Percentiles rank a stretch among this genome's conserved stretches.
phyloP scores from a whole-genome alignment of 2,888 invertebrate species.

The Acleris cristana region DNA sequence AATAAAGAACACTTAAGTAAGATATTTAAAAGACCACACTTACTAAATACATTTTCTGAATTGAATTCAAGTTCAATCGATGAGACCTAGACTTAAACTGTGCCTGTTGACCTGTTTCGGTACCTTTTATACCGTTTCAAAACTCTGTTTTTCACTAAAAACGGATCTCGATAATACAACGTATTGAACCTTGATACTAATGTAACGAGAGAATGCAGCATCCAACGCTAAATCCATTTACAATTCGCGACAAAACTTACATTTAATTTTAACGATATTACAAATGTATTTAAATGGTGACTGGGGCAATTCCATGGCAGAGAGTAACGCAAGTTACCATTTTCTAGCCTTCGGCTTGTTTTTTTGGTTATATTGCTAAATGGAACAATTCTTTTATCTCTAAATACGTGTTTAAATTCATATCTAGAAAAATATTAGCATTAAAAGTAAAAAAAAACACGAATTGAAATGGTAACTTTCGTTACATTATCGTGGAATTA shows the following conservation, averaged over 20 bases:
- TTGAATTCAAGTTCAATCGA: constrained; percentile 39
- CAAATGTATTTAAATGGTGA: too few species aligned
- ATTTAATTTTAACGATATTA: background rate
- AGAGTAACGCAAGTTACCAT: too few species aligned
- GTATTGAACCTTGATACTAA: constrained; percentile 30
- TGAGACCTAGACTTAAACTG: constrained; percentile 54
- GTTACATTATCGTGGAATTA: too few species aligned
- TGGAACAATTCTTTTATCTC: too few species aligned
- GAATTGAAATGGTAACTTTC: too few species aligned
- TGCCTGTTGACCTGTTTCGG: constrained; percentile 43
- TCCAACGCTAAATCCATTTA: constrained; percentile 17
- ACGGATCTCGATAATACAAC: constrained; percentile 38
- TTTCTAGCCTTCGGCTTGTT: too few species aligned
- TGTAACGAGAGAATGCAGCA: constrained; percentile 34
- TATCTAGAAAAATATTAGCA: too few species aligned
- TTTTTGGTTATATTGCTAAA: too few species aligned
- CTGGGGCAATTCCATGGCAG: too few species aligned
- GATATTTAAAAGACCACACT: constrained; percentile 44
- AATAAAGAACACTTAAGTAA: background rate
- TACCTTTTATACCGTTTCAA: constrained; percentile 63
- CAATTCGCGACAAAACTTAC: constrained; percentile 10
- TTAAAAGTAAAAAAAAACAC: too few species aligned
- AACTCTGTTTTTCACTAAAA: constrained; percentile 50
- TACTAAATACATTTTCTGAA: constrained; percentile 60
- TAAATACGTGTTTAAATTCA: too few species aligned